Evolutionary conservation across 2,113 vertebrate genomes (phyloP).

Genomic region (Limanda limanda): DNA sequence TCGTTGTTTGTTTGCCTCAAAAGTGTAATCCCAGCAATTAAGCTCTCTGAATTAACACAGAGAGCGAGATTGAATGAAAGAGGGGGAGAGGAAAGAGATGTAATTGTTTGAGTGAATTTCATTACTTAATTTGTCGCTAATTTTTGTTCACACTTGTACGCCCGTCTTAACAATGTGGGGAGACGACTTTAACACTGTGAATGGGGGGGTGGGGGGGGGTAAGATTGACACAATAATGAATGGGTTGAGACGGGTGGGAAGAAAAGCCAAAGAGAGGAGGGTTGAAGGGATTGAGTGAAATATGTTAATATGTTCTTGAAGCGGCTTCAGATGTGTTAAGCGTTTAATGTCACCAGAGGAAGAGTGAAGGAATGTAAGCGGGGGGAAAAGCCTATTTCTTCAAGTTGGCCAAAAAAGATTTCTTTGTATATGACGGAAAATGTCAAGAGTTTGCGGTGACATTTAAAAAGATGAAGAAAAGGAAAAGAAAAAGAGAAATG

Average conservation of each 20-base stretch:
- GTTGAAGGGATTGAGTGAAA: slow-evolving; percentile 27
- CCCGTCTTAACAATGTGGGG: slow-evolving; percentile 1
- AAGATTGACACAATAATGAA: background rate
- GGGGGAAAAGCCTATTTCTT: slow-evolving; percentile 14
- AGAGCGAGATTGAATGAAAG: slow-evolving; percentile 1
- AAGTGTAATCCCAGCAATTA: slow-evolving; percentile 59
- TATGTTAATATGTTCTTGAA: slow-evolving; percentile 24
- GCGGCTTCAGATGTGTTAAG: slow-evolving; percentile 32
- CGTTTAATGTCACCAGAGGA: slow-evolving; percentile 19
- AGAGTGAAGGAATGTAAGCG: slow-evolving; percentile 7
- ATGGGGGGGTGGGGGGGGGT: background rate
- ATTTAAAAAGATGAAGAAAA: slow-evolving; percentile 27
- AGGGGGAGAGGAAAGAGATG: slow-evolving; percentile 35
- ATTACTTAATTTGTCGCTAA: slow-evolving; percentile 37
- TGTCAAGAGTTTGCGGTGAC: slow-evolving; percentile 6
- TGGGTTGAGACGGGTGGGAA: background rate
- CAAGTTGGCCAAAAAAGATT: slow-evolving; percentile 10
- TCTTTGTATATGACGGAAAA: slow-evolving; percentile 12
- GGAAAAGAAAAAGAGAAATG: slow-evolving; percentile 5
- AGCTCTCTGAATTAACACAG: slow-evolving; percentile 41
- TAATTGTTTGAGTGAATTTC: slow-evolving; percentile 44
- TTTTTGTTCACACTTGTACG: slow-evolving; percentile 18
- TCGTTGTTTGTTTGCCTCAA: slow-evolving; percentile 55
- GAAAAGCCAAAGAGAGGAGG: background rate
- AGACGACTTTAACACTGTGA: background rate